A percentile compares a stretch with the other conserved stretches of the same genome.
phyloP scores from a whole-genome alignment of 1,140 invertebrate genomes.

The Glomeris maerens region DNA sequence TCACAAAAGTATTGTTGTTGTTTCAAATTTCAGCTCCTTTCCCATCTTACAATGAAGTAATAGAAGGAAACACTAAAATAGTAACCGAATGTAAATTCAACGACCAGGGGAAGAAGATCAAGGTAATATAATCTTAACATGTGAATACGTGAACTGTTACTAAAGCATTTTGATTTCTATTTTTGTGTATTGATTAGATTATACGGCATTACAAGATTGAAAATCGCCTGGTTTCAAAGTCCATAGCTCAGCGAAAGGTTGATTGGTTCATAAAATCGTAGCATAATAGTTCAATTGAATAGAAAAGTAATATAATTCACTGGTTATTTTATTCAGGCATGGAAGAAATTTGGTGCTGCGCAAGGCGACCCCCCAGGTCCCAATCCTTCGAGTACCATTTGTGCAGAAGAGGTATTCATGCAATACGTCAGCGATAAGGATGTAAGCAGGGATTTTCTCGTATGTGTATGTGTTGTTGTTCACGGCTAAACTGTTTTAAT shows the following conservation, averaged over 20 bases:
- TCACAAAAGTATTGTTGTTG: too few relatives aligned
- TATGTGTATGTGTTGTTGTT: neutral
- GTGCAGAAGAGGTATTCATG: conserved; percentile 92
- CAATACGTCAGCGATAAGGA: conserved; percentile 40
- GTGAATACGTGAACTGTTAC: neutral
- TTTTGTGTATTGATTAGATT: conserved; percentile 35
- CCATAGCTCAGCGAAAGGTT: conserved; percentile 72
- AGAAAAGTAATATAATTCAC: neutral
- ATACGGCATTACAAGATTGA: conserved; percentile 83
- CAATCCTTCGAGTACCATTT: conserved; percentile 88
- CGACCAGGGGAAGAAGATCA: conserved; percentile 70
- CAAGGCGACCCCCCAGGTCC: conserved; percentile 81
- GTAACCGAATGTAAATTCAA: conserved; percentile 85
- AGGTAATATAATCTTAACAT: conserved; percentile 24
- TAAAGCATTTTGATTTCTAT: conserved; percentile 5
- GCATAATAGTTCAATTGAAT: neutral
- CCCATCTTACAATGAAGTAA: conserved; percentile 62
- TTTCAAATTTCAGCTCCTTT: too few relatives aligned
- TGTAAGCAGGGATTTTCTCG: conserved; percentile 18
- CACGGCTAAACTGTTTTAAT: neutral
- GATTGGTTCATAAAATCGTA: neutral
- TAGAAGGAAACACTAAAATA: conserved; percentile 76
- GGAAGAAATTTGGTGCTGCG: conserved; percentile 88
- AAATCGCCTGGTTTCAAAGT: conserved; percentile 77
- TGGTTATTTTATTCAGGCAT: conserved; percentile 38